Base-by-base conservation (phyloP, 2,888 invertebrate genomes). In the Ophion costatus region DNA sequence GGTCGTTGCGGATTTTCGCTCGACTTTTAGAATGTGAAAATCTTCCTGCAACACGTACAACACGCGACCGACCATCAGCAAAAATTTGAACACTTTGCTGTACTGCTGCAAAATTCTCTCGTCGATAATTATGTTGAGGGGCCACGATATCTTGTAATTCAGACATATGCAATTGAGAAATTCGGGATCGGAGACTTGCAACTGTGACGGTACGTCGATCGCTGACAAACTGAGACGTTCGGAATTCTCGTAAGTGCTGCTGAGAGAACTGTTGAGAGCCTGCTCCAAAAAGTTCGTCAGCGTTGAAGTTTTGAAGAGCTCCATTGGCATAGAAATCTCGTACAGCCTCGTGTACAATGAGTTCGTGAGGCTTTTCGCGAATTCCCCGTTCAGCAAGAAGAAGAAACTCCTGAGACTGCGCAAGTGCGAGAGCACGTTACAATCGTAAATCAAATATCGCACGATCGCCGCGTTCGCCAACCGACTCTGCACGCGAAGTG, bases 321-420 rank as follows among this genome's bases (percentile, higher is more conserved):
- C 96, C 17, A 95, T 94, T 0, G 97, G 97, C 88, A 95, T 94
- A 42, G 95, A 93, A 0, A 95, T 96, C n/a, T 95, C 95, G 78
- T 96, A 96, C 74, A 97, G 92, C 85, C 96, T 96, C 0, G 95
- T 94, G 87, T 97, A 97, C 82, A 97, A 93, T 86, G 96, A 96
- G 73, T 96, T 95, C 56, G 96, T 97, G 20, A 97, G 95, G 87
- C 96, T 96, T 51, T 95, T 95, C 0, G 96, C 96, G 92, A 97
- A 97, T 92, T 97, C 97, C 0, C 97, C 97, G 88, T 97, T 97
- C 94, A 97, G 95, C 33, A 97, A 92, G 89, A 97, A 97, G 92
- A 96, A 97, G 89, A 96, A 97, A 90, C 96, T 96, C 67, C 97
- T 95, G n/a, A 97, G 93, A 92, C 96, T 96, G 66, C 95, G 95